Percentiles rank a stretch among this genome's conserved stretches.
These are phyloP conservation scores for Panopea generosa DNA, from an alignment of 2,888 invertebrate genomes.

Conservation along the genomic window DNA sequence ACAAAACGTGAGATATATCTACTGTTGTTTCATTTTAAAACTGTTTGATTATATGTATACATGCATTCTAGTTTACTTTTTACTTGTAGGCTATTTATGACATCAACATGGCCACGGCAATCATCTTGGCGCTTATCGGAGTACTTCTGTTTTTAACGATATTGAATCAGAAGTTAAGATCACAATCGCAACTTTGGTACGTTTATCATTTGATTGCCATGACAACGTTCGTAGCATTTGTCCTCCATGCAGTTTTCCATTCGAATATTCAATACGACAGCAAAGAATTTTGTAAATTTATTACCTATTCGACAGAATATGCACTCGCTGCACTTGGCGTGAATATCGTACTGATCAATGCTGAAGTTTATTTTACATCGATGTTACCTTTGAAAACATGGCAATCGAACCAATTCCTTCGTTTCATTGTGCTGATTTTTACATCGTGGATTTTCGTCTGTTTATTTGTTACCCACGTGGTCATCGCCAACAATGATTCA, in stretches of 20 bases:
- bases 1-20: too few species aligned
- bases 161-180: slow-evolving; percentile 28
- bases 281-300: slow-evolving; percentile 10
- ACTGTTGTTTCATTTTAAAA: too few species aligned
- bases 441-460: slow-evolving; percentile 25
- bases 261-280: not conserved
- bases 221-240: slow-evolving; percentile 5
- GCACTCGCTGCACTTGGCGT: slow-evolving; percentile 17
- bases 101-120: slow-evolving; percentile 28
- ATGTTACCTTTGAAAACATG: slow-evolving; percentile 29
- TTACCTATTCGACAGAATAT: slow-evolving; percentile 34
- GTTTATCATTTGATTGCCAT: slow-evolving; percentile 24
- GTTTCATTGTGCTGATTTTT: slow-evolving; percentile 37
- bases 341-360: slow-evolving; percentile 23
- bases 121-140: slow-evolving; percentile 17
- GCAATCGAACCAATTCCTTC: slow-evolving; percentile 22
- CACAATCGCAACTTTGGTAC: slow-evolving; percentile 46
- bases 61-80: too few species aligned
- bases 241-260: slow-evolving; percentile 22
- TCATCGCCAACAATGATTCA: slow-evolving; percentile 38
- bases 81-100: slow-evolving; percentile 28
- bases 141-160: slow-evolving; percentile 26
- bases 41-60: too few species aligned
- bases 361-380: slow-evolving; percentile 33
- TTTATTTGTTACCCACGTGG: slow-evolving; percentile 34